Conservation (phyloP, 2,113 vertebrate genomes). For the Carassius gibelio region DNA sequence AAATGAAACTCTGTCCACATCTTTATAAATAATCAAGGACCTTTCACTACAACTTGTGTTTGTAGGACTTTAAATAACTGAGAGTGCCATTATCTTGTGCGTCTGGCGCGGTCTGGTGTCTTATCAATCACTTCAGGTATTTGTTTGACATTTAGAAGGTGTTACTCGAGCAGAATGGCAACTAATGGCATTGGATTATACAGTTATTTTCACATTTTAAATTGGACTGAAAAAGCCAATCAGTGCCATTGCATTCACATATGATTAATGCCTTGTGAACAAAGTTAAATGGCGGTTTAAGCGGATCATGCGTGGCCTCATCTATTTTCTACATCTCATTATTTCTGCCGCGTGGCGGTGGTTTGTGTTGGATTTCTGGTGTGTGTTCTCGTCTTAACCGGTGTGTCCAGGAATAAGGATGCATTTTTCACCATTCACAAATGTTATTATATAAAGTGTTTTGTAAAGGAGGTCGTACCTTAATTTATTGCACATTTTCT, state of each 20-base stretch:
- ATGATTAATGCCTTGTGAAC: slow-evolving; percentile 74
- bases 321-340: slow-evolving; percentile 78
- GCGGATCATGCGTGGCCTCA: slow-evolving; percentile 71
- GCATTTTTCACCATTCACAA: neutral
- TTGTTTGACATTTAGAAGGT: slow-evolving; percentile 29
- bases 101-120: neutral
- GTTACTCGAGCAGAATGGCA: neutral
- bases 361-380: slow-evolving; percentile 12
- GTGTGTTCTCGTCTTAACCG: neutral
- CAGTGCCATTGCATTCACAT: slow-evolving; percentile 60
- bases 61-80: slow-evolving; percentile 3
- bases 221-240: slow-evolving; percentile 61
- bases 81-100: neutral
- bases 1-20: slow-evolving; percentile 9
- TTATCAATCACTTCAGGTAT: slow-evolving; percentile 1
- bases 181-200: slow-evolving; percentile 37
- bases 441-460: neutral
- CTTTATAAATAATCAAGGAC: slow-evolving; percentile 23
- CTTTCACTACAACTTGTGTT: neutral
- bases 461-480: neutral
- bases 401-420: neutral
- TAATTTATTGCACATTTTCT: neutral
- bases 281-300: slow-evolving; percentile 75
- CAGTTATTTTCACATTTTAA: slow-evolving; percentile 40
- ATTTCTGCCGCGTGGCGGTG: slow-evolving; percentile 58